Percentiles rank a stretch among this genome's conserved stretches.
Evolutionary conservation across 1,140 invertebrate genomes (phyloP).

Genomic region (Riptortus pedestris): DNA sequence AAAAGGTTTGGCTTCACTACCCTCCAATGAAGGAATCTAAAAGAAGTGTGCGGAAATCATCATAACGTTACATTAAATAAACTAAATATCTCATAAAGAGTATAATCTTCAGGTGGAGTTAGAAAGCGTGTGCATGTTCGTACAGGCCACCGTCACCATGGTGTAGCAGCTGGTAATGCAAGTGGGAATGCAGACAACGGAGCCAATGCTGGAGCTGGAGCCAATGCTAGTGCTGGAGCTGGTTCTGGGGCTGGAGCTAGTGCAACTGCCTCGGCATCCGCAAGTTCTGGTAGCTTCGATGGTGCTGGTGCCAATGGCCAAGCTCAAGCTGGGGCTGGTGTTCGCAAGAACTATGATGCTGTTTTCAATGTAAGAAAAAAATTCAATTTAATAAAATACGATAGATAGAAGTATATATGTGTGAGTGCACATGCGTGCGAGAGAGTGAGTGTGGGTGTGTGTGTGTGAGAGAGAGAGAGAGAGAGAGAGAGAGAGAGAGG

Average conservation of each 20-base stretch:
- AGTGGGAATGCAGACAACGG: slow-evolving; percentile 3
- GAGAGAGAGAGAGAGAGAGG: neutral
- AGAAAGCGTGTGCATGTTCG: neutral
- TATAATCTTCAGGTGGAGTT: neutral
- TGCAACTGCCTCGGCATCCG: slow-evolving; percentile 24
- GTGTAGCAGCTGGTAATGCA: slow-evolving; percentile 3
- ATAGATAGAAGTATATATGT: neutral
- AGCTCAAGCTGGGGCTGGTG: slow-evolving; percentile 23
- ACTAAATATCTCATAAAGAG: no score
- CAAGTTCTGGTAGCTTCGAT: slow-evolving; percentile 27
- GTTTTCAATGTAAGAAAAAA: slow-evolving; percentile 1
- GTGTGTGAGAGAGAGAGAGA: neutral
- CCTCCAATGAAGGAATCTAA: no score
- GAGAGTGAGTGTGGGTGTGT: neutral
- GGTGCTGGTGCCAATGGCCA: slow-evolving; percentile 26
- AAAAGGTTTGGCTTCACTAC: no score
- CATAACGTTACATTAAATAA: no score
- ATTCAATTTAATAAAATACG: neutral
- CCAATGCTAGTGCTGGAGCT: neutral
- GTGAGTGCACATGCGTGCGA: no score
- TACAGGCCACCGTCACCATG: neutral
- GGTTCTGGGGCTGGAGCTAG: slow-evolving; percentile 18
- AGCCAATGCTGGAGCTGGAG: slow-evolving; percentile 4
- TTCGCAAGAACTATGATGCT: slow-evolving; percentile 4
- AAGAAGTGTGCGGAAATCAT: no score